Conservation (phyloP, 2,797 vertebrate species). For the Epinephelus coioides region DNA sequence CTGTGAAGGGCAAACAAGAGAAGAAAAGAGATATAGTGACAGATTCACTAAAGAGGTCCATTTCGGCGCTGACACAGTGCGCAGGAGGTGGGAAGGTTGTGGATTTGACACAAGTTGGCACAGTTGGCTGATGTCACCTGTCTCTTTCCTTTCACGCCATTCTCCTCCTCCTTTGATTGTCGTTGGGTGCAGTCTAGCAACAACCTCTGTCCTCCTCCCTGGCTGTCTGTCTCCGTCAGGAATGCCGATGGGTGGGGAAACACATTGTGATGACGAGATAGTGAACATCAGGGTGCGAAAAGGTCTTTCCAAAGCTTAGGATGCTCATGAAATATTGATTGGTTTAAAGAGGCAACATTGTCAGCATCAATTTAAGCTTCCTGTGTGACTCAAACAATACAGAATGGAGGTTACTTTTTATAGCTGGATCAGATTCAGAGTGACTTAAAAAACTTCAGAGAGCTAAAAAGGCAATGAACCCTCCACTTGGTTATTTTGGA, state of each 20-base stretch:
- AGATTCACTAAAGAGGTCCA: constrained; percentile 29
- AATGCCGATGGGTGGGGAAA: constrained; percentile 1
- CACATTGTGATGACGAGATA: not conserved
- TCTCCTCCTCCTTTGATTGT: constrained; percentile 16
- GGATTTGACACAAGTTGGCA: constrained; percentile 57
- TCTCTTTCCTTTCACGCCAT: constrained; percentile 13
- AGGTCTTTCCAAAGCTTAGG: not conserved
- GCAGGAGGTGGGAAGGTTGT: constrained; percentile 55
- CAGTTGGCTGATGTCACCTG: constrained; percentile 58
- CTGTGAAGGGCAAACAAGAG: constrained; percentile 6
- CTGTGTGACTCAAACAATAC: not conserved
- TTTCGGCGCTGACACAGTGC: constrained; percentile 49
- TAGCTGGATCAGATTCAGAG: constrained; percentile 6
- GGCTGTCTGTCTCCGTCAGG: constrained; percentile 16
- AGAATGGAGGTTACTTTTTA: constrained; percentile 20
- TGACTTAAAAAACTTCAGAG: constrained; percentile 25
- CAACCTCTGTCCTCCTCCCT: not conserved
- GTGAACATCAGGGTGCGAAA: not conserved
- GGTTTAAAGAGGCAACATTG: not conserved
- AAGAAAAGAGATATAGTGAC: constrained; percentile 21
- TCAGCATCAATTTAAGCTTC: not conserved
- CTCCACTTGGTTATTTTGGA: constrained; percentile 5
- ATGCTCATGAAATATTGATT: not conserved
- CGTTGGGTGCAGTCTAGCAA: not conserved
- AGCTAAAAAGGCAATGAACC: not conserved